Base-by-base conservation (phyloP, 2,888 invertebrate genomes). In the Ophion ellenae region DNA sequence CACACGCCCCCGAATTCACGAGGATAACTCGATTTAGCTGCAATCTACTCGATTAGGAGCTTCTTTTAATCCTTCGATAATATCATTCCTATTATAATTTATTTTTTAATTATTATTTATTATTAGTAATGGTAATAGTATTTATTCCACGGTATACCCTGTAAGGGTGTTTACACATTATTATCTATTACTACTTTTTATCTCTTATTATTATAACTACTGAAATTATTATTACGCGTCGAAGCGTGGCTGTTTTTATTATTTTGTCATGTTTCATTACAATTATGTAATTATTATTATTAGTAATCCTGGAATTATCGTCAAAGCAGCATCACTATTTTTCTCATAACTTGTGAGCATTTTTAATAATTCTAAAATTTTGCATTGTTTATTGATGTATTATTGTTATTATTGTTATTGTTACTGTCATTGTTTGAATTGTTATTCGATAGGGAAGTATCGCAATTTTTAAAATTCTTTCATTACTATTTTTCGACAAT, bases 31-130 rank as follows among this genome's bases (percentile, higher is more conserved):
- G 87, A 90, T 90, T 89, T 88, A 83, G 88, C 85, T 76, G 85
- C 82, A 91, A 89, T 88, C 78, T 89, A 89, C 90, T 88, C 86
- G 90, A 92, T 91, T 89, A 86, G 88, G 87, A 59, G 28, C 61
- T 24, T 28, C 64, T 66, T 59, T 9, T 57, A 24, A 28, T 74
- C 28, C 57, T 64, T 24, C 28, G 2, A 11, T 32, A 3, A 17
- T 45, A 17, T 24, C 1, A 24, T 14, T 63, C 7, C 87, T 81
- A 87, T 88, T 87, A 83, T 79, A 10, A 70, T 61, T 36, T 9
- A 5, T 45, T 17, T 69, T 24, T 24, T 24, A 9, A 24, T 61
- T 20, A 24, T 61, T 61, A 20, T 61, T 14, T 47, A 10, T 5
- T 17, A 53, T 4, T 32, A 32, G 32, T 32, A 32, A 4, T 32